Conservation (phyloP, 2,113 vertebrate species). For the Ctenomys sociabilis region DNA sequence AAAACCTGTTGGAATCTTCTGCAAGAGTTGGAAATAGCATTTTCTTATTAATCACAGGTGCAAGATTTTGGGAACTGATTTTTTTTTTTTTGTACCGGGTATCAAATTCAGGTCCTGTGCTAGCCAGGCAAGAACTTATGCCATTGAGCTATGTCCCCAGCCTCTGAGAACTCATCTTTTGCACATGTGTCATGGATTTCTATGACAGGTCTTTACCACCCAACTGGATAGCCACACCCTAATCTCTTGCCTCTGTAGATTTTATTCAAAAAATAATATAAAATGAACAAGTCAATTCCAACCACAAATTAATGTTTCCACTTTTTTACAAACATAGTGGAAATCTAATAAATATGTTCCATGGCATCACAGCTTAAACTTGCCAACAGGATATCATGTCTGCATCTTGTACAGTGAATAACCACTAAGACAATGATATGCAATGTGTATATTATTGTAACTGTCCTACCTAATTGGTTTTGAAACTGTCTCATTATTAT, state of each 20-base stretch:
- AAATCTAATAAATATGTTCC: not conserved
- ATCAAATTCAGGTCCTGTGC: too few species aligned
- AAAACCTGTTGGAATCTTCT: not conserved
- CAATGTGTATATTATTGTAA: too few species aligned
- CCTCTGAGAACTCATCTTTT: not conserved
- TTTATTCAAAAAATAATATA: not conserved
- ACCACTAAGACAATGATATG: too few species aligned
- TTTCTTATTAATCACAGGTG: not conserved
- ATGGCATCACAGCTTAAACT: slow-evolving; percentile 23
- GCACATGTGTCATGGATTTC: not conserved
- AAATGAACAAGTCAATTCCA: not conserved
- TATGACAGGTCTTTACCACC: not conserved
- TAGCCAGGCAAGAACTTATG: too few species aligned
- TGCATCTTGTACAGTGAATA: too few species aligned
- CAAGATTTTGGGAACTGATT: not conserved
- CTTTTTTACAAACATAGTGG: not conserved
- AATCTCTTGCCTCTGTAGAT: not conserved
- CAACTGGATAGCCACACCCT: not conserved
- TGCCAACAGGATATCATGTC: too few species aligned
- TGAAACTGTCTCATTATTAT: too few species aligned
- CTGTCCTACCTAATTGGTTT: too few species aligned
- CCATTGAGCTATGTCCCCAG: too few species aligned
- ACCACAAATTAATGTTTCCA: not conserved
- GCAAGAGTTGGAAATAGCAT: not conserved
- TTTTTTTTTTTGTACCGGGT: not conserved